Evolutionary conservation across 2,888 invertebrate species (phyloP).

Genomic region (Uropetala carovei): DNA sequence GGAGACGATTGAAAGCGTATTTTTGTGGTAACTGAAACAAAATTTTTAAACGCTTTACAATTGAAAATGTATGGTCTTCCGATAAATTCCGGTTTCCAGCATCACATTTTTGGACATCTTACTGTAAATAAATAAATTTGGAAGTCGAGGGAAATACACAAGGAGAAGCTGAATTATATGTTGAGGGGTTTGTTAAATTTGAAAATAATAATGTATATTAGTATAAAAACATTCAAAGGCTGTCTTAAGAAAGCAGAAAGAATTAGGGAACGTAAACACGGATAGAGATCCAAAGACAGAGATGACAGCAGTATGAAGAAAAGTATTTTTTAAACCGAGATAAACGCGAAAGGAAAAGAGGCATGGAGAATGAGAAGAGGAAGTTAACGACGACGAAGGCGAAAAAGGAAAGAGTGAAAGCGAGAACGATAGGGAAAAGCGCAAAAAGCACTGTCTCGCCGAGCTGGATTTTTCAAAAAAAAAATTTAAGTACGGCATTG

Average conservation of each 20-base stretch:
- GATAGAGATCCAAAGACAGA: neutral
- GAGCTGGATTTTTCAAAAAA: neutral
- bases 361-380: no score
- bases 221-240: neutral
- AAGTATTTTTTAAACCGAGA: neutral
- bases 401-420: neutral
- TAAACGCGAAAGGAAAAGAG: no score
- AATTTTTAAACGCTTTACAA: no score
- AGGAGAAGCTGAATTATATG: neutral
- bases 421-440: neutral
- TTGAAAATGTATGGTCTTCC: no score
- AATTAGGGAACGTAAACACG: neutral
- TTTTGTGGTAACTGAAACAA: no score
- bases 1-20: no score
- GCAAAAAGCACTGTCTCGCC: neutral
- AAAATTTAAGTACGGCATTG: neutral
- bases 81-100: no score
- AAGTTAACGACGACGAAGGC: neutral
- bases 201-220: neutral
- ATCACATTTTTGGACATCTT: no score
- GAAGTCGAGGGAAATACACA: neutral
- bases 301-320: neutral
- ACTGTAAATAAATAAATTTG: neutral
- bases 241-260: neutral
- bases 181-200: neutral